phyloP scores from a whole-genome alignment of 2,113 vertebrate species.

The Fulica atra region DNA sequence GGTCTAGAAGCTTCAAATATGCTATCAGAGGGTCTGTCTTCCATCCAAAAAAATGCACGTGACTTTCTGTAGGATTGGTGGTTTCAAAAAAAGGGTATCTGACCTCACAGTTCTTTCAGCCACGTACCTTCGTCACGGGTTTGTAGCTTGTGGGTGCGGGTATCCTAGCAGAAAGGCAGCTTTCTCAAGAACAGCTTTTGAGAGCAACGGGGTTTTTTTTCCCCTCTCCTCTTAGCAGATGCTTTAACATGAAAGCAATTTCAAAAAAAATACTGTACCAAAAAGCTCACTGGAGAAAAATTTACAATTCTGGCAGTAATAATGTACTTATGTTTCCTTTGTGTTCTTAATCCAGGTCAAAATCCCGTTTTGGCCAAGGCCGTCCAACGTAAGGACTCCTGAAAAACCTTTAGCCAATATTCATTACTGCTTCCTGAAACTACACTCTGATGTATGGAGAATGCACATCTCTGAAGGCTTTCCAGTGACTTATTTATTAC shows the following conservation, averaged over 20 bases:
- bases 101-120: not conserved
- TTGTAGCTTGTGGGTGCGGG: not conserved
- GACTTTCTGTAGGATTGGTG: not conserved
- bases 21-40: not conserved
- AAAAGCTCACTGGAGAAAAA: not conserved
- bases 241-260: not conserved
- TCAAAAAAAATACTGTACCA: not conserved
- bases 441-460: constrained; percentile 26
- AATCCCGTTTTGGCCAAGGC: constrained; percentile 76
- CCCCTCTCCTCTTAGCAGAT: not conserved
- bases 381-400: constrained; percentile 71
- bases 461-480: constrained; percentile 59
- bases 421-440: constrained; percentile 46
- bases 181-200: not conserved
- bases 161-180: not conserved
- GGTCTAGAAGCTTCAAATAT: not conserved
- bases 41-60: not conserved
- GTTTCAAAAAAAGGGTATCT: not conserved
- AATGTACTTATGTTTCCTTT: not conserved
- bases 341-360: constrained; percentile 71
- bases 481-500: constrained; percentile 71
- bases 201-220: not conserved
- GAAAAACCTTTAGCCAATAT: not conserved
- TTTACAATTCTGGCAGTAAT: not conserved
- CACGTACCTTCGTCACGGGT: not conserved